Base-by-base conservation (phyloP, 2,113 vertebrate genomes). In the Atlantisia rogersi region DNA sequence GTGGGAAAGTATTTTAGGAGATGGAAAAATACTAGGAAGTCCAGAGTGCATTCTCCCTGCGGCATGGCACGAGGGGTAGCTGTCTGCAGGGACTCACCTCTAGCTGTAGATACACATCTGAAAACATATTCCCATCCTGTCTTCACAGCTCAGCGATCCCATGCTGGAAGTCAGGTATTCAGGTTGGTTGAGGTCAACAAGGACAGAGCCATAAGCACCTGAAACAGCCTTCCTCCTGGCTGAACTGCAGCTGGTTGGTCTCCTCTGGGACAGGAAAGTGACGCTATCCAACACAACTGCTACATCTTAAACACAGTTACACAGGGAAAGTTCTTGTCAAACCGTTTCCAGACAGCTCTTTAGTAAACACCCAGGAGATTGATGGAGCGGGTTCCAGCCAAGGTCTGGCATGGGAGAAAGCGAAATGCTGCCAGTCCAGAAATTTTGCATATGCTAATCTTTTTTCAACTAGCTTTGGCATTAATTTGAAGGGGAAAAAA, bases 21-120 rank as follows among this genome's bases (percentile, higher is more conserved):
- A 95, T 88, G 94, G 93, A 95, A 85, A 95, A 97, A 84, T 69
- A 95, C 75, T 44, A 62, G 42, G 65, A 80, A 82, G 89, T 90
- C 92, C 69, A 58, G 82, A 86, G 82, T 69, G 58, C 56, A 58
- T 64, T 65, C 35, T 69, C 7, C 2, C 12, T 81, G 73, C 48
- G 69, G 85, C 35, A 55, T 19, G 50, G 48, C 53, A 39, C 6
- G 26, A 71, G 65, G 69, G 52, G 39, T 18, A 64, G 73, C 58
- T 83, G 69, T 69, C 55, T 90, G 69, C 81, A 83, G 64, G 46
- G 63, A 32, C 71, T 86, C 12, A 29, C 63, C 69, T 79, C 12
- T 25, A 32, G 55, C 59, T 35, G 37, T 59, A 75, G 53, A 55
- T 59, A n/a, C 10, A n/a, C 32, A 29, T 31, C 64, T 40, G 52